Evolutionary conservation across 2,888 invertebrate species (phyloP).

Genomic region (Parascotia fuliginaria): DNA sequence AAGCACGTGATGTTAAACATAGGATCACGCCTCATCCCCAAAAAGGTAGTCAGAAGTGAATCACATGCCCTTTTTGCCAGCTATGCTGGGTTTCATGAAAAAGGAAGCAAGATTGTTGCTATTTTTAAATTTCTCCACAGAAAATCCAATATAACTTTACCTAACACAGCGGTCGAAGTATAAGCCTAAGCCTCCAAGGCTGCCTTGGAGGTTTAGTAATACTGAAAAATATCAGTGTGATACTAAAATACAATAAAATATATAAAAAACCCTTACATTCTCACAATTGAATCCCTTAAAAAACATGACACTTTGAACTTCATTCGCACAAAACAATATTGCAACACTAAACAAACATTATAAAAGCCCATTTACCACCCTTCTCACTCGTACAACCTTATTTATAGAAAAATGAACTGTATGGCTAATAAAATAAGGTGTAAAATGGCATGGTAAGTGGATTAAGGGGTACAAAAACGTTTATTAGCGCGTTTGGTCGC

Average conservation of each 20-base stretch:
- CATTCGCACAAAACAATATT: conserved; percentile 48
- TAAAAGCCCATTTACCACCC: conserved; percentile 53
- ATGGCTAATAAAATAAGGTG: not conserved
- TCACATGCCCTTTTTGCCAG: too few species aligned
- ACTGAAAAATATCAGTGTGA: too few species aligned
- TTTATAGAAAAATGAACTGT: conserved; percentile 14
- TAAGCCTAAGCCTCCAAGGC: too few species aligned
- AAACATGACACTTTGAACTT: conserved; percentile 15
- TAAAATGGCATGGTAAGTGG: conserved; percentile 17
- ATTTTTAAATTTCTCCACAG: too few species aligned
- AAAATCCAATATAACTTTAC: too few species aligned
- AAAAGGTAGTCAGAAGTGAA: too few species aligned
- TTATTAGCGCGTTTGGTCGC: conserved; percentile 76
- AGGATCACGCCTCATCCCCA: too few species aligned
- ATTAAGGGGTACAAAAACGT: conserved; percentile 67
- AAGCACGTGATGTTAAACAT: too few species aligned
- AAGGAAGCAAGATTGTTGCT: too few species aligned
- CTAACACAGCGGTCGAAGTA: too few species aligned
- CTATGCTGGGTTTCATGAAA: too few species aligned
- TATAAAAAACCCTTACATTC: not conserved
- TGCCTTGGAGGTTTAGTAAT: too few species aligned
- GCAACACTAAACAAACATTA: conserved; percentile 54
- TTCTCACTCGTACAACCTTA: conserved; percentile 8
- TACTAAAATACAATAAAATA: not conserved
- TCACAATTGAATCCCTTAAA: conserved; percentile 25